A percentile compares a stretch with the other conserved stretches of the same genome.
Conservation (phyloP, 2,797 vertebrate species). For the Gastrophryne carolinensis region DNA sequence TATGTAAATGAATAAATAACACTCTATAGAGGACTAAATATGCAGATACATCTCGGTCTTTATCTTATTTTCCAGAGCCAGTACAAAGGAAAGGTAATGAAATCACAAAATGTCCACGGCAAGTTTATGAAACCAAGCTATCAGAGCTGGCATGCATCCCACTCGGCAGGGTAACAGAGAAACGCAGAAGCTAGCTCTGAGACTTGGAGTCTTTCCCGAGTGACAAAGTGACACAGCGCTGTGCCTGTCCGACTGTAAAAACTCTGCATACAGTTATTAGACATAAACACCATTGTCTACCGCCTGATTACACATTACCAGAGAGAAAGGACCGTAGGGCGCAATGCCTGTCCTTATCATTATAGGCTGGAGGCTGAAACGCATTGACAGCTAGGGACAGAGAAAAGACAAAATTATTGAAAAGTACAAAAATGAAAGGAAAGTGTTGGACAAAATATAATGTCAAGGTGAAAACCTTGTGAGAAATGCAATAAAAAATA, state of each 20-base stretch:
- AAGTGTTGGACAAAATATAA: too few relatives aligned
- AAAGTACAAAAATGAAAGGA: not conserved
- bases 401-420: not conserved
- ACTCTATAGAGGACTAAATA: not conserved
- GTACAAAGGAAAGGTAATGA: not conserved
- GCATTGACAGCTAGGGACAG: too few relatives aligned
- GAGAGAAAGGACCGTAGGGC: not conserved
- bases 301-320: not conserved
- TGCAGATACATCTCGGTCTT: not conserved
- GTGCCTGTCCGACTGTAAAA: not conserved
- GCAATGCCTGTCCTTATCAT: not conserved
- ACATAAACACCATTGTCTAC: not conserved
- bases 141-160: not conserved
- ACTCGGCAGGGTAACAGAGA: not conserved
- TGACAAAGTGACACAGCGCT: not conserved
- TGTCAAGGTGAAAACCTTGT: too few relatives aligned
- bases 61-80: not conserved
- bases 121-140: not conserved
- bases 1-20: not conserved
- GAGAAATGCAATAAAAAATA: too few relatives aligned
- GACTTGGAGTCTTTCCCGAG: not conserved
- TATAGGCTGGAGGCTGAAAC: not conserved
- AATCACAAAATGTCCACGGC: not conserved
- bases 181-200: not conserved
- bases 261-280: not conserved